These are phyloP conservation scores for Cyanocitta stelleri DNA, from an alignment of 2,113 vertebrate species.

Conservation along the genomic window DNA sequence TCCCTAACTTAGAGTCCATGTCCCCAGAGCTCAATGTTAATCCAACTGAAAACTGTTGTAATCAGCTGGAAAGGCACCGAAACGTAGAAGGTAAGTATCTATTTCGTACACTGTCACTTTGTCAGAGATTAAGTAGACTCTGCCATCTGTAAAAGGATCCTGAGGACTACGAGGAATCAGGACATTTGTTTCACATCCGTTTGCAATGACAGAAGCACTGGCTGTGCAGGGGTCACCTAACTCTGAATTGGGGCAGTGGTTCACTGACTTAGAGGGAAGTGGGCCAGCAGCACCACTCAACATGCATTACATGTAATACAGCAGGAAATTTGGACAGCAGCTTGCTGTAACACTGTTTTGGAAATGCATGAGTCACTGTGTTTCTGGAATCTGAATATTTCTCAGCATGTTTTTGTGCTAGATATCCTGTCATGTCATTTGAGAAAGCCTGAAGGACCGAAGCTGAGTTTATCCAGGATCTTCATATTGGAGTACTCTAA, in stretches of 20 bases:
- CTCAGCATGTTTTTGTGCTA: conserved; percentile 21
- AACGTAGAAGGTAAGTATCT: background rate
- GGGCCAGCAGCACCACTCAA: conserved; percentile 31
- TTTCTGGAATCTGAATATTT: conserved; percentile 29
- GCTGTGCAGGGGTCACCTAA: background rate
- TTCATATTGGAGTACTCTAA: background rate
- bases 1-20: background rate
- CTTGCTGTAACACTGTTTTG: conserved; percentile 31
- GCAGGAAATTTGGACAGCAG: conserved; percentile 29
- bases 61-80: background rate
- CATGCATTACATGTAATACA: background rate
- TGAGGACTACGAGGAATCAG: background rate
- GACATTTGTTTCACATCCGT: background rate
- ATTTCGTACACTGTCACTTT: background rate
- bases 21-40: background rate
- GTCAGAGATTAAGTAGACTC: background rate
- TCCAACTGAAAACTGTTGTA: background rate
- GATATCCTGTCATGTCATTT: background rate
- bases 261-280: conserved; percentile 8
- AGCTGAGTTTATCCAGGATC: background rate
- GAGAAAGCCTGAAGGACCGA: background rate
- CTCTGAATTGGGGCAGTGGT: background rate
- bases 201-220: background rate
- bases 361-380: conserved; percentile 40
- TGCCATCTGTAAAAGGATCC: background rate